Conservation (phyloP, 2,113 vertebrate genomes). For the Malurus cyaneus region DNA sequence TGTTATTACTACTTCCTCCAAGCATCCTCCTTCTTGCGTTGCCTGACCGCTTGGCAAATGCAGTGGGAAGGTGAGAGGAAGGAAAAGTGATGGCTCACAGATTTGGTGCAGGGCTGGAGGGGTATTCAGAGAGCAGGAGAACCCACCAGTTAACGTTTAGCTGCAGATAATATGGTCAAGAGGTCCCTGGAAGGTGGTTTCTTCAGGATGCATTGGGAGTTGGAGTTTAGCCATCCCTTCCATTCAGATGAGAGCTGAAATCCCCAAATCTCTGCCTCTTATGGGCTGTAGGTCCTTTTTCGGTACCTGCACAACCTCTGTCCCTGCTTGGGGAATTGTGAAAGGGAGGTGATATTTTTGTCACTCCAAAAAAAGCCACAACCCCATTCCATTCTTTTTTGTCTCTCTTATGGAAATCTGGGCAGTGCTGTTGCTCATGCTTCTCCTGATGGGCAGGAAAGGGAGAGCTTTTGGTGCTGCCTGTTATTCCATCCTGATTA, state of each 20-base stretch:
- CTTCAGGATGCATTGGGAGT: background rate
- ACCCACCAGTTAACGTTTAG: background rate
- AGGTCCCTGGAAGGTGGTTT: background rate
- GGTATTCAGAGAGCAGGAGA: background rate
- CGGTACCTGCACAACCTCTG: background rate
- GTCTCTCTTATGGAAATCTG: background rate
- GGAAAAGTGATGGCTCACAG: accelerated
- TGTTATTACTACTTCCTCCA: background rate
- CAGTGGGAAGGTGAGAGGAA: background rate
- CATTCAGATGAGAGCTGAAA: background rate
- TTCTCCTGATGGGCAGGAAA: background rate
- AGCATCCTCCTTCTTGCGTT: background rate
- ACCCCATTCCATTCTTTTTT: background rate
- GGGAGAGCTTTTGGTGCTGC: accelerated
- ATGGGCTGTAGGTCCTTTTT: background rate
- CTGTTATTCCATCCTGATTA: background rate
- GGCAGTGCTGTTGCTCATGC: background rate
- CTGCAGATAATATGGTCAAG: background rate
- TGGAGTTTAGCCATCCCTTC: background rate
- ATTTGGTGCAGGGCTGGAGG: accelerated
- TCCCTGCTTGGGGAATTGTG: background rate
- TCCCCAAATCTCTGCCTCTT: background rate
- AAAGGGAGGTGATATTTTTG: background rate
- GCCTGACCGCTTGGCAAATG: background rate
- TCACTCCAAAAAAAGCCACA: background rate